Percentiles rank a stretch among this genome's conserved stretches.
phyloP scores from a whole-genome alignment of 64 coral and sea anemone species.

The Acropora tenuis region DNA sequence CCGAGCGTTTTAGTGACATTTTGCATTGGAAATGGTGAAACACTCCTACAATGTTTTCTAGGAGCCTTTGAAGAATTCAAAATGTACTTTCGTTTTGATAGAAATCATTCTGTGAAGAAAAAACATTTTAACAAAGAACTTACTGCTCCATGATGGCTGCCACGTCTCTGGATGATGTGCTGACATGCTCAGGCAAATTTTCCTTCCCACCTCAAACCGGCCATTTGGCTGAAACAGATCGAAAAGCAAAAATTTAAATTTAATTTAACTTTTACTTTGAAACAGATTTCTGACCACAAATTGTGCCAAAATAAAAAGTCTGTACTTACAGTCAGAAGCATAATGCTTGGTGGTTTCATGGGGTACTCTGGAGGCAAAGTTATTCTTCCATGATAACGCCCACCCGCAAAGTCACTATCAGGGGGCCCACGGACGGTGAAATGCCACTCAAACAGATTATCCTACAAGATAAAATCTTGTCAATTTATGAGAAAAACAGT shows the following conservation, averaged over 20 bases:
- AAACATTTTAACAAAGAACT: slow-evolving; percentile 20
- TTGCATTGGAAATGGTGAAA: too few species aligned
- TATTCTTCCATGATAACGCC: slow-evolving; percentile 97
- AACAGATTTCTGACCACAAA: too few species aligned
- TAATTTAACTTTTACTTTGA: neutral
- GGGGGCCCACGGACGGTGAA: slow-evolving; percentile 96
- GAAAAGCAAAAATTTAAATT: neutral
- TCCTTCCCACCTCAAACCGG: slow-evolving; percentile 91
- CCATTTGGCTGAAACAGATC: slow-evolving; percentile 85
- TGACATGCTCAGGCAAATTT: slow-evolving; percentile 99
- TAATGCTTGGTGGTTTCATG: slow-evolving; percentile 99
- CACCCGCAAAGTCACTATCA: slow-evolving; percentile 96
- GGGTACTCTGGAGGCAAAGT: slow-evolving; percentile 95
- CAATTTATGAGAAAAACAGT: neutral
- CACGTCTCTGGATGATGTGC: slow-evolving; percentile 99
- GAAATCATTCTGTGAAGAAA: too few species aligned
- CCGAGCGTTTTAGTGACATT: too few species aligned
- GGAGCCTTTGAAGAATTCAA: too few species aligned
- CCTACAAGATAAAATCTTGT: slow-evolving; percentile 38
- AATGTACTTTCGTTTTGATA: too few species aligned
- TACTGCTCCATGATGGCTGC: slow-evolving; percentile 99
- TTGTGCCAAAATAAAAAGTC: too few species aligned
- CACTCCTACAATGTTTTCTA: too few species aligned
- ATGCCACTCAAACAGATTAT: slow-evolving; percentile 99
- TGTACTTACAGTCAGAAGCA: slow-evolving; percentile 92